Evolutionary conservation across 2,888 invertebrate species (phyloP).

Genomic region (Coleophora flavipennella): DNA sequence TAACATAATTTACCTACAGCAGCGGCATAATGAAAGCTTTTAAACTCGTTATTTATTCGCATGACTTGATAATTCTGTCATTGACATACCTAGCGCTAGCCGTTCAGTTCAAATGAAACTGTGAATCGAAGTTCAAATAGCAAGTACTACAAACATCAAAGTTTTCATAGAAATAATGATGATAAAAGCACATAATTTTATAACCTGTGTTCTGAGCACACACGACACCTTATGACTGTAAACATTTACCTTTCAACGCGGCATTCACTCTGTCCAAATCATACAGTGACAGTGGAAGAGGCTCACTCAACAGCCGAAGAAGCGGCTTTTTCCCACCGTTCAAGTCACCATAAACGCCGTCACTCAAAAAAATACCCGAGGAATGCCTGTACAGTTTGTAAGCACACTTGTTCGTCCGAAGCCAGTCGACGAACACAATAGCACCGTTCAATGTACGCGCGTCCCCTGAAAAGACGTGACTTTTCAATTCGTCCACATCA

Average conservation of each 20-base stretch:
- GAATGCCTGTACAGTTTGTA: conserved; percentile 64
- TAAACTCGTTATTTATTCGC: neutral
- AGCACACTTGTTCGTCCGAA: conserved; percentile 60
- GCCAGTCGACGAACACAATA: conserved; percentile 62
- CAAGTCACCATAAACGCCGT: conserved; percentile 48
- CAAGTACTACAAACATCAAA: neutral
- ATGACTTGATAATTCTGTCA: neutral
- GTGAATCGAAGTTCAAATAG: too few relatives aligned
- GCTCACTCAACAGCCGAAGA: conserved; percentile 61
- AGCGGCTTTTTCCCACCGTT: conserved; percentile 42
- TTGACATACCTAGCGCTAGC: too few relatives aligned
- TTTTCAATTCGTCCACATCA: conserved; percentile 50
- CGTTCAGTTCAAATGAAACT: too few relatives aligned
- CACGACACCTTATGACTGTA: conserved; percentile 46
- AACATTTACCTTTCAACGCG: conserved; percentile 69
- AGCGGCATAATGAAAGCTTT: neutral
- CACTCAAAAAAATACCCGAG: conserved; percentile 65
- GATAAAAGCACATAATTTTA: conserved; percentile 38
- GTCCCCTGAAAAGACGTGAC: conserved; percentile 54
- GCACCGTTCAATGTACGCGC: conserved; percentile 56
- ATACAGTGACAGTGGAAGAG: conserved; percentile 63
- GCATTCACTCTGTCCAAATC: conserved; percentile 69
- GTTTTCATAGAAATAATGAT: conserved; percentile 19
- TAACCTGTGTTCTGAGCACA: conserved; percentile 35
- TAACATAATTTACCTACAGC: neutral